Conservation (phyloP, 2,888 invertebrate genomes). For the Suillia variegata region DNA sequence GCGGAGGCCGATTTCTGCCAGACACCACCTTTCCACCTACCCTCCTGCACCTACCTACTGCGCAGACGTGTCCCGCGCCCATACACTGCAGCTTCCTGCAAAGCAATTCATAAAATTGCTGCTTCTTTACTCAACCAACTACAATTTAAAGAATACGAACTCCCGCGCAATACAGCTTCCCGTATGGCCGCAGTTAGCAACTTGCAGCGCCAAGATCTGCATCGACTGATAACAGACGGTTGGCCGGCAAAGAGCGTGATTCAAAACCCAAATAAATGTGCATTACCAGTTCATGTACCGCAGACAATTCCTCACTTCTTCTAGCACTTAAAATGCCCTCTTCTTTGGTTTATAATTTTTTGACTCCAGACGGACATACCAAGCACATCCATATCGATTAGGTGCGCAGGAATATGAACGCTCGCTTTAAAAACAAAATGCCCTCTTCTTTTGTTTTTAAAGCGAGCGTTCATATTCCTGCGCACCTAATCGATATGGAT, state of each 20-base stretch:
- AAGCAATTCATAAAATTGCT: neutral
- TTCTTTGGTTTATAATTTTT: no score
- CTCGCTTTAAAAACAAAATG: no score
- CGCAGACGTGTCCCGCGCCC: neutral
- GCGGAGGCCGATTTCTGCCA: neutral
- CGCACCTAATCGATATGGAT: constrained; percentile 3
- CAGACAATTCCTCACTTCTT: no score
- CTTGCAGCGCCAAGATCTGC: constrained; percentile 9
- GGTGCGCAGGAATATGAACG: constrained; percentile 9
- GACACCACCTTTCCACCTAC: neutral
- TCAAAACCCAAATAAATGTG: neutral
- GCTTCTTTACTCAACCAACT: neutral
- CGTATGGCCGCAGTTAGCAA: neutral
- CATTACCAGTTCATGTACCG: neutral
- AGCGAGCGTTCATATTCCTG: constrained; percentile 4
- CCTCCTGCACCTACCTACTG: neutral
- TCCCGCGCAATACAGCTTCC: constrained; percentile 16
- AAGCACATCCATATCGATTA: neutral
- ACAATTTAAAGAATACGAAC: constrained; percentile 14
- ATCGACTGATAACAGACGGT: constrained; percentile 15
- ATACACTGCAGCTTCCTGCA: no score
- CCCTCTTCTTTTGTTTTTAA: no score
- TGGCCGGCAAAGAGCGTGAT: neutral
- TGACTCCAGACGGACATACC: neutral
- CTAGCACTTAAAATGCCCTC: no score